phyloP scores from a whole-genome alignment of 2,888 invertebrate genomes.

The Cataglyphis albicans region DNA sequence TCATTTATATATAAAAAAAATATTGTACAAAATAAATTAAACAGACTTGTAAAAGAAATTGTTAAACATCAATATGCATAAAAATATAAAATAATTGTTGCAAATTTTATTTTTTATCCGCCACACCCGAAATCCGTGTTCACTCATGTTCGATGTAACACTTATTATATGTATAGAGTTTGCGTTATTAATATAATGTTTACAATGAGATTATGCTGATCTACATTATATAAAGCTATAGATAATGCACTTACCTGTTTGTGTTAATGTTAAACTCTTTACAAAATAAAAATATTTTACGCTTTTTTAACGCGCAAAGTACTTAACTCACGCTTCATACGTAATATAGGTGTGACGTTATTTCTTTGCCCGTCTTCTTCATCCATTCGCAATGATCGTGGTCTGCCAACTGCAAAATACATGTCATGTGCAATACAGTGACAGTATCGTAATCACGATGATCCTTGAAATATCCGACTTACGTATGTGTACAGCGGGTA shows the following conservation, averaged over 20 bases:
- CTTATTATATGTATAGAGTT: not conserved
- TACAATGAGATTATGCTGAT: not conserved
- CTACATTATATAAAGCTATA: not conserved
- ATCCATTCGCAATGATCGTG: not conserved
- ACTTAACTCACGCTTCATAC: not conserved
- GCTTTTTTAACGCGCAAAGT: not conserved
- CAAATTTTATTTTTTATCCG: not conserved
- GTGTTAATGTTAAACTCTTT: not conserved
- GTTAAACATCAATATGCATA: not conserved
- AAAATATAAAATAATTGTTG: not conserved
- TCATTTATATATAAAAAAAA: not conserved
- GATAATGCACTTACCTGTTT: constrained; percentile 4
- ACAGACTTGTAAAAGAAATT: not conserved
- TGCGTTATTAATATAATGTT: not conserved
- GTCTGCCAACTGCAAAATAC: not conserved
- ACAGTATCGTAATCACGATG: too few relatives aligned
- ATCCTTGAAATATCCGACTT: too few relatives aligned
- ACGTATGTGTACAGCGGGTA: too few relatives aligned
- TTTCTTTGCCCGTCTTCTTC: not conserved
- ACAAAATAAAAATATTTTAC: not conserved
- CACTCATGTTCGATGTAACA: not conserved
- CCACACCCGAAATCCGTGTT: not conserved
- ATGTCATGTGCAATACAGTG: not conserved
- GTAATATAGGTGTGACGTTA: not conserved
- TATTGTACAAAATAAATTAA: not conserved